These are phyloP conservation scores for Neosilurus hyrtlii DNA, from an alignment of 2,797 vertebrate genomes.

Conservation along the genomic window DNA sequence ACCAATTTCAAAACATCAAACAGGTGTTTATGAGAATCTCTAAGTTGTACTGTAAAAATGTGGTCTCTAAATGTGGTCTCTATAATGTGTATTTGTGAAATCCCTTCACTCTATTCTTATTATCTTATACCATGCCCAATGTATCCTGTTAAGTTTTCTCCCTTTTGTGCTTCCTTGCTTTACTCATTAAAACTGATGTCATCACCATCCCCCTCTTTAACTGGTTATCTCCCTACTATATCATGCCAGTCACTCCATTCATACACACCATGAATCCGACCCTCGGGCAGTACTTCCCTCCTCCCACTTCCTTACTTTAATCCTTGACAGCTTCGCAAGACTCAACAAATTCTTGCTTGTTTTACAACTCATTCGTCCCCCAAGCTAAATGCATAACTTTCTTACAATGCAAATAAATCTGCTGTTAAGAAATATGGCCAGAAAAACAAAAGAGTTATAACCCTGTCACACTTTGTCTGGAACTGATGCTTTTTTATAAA, in stretches of 20 bases:
- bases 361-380: slow-evolving; percentile 67
- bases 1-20: slow-evolving; percentile 50
- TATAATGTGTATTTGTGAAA: slow-evolving; percentile 40
- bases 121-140: not conserved
- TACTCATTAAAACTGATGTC: slow-evolving; percentile 24
- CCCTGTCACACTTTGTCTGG: slow-evolving; percentile 54
- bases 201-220: not conserved
- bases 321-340: slow-evolving; percentile 61
- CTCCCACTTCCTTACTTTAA: slow-evolving; percentile 60
- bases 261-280: slow-evolving; percentile 34
- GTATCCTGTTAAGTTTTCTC: not conserved
- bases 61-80: slow-evolving; percentile 42
- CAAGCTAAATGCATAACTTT: slow-evolving; percentile 62
- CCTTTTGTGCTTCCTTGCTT: not conserved
- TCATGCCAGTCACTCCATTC: slow-evolving; percentile 15
- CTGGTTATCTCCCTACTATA: not conserved
- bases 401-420: slow-evolving; percentile 58
- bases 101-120: slow-evolving; percentile 23
- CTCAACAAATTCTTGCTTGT: slow-evolving; percentile 68
- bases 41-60: slow-evolving; percentile 34
- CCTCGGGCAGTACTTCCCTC: slow-evolving; percentile 45
- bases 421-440: slow-evolving; percentile 38
- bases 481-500: slow-evolving; percentile 58
- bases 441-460: slow-evolving; percentile 41
- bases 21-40: slow-evolving; percentile 59